phyloP scores from a whole-genome alignment of 2,888 invertebrate species.

The Pyrrhia umbra region DNA sequence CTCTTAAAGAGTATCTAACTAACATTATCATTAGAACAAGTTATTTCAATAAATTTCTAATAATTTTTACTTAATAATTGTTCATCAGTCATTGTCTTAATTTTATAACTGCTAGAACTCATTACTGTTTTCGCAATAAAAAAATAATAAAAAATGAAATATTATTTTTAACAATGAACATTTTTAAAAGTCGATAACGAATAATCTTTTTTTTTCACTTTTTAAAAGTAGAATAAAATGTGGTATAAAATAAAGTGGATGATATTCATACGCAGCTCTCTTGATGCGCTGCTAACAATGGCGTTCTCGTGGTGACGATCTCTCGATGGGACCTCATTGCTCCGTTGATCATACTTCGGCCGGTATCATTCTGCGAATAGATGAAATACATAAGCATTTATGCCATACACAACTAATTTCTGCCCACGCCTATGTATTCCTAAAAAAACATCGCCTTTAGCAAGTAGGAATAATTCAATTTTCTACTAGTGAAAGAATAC shows the following conservation, averaged over 20 bases:
- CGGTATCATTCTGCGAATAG: slow-evolving; percentile 80
- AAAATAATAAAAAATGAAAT: slow-evolving; percentile 41
- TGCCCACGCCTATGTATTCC: too few species aligned
- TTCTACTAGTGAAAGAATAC: too few species aligned
- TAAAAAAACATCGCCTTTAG: too few species aligned
- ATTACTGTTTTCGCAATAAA: slow-evolving; percentile 39
- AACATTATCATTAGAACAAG: slow-evolving; percentile 58
- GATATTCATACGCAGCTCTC: slow-evolving; percentile 92
- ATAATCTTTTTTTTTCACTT: slow-evolving; percentile 21
- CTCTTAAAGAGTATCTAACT: slow-evolving; percentile 70
- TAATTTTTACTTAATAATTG: slow-evolving; percentile 67
- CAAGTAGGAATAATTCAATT: too few species aligned
- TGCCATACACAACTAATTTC: not conserved
- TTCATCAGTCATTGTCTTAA: slow-evolving; percentile 76
- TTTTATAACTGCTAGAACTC: slow-evolving; percentile 63
- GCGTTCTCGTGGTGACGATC: slow-evolving; percentile 93
- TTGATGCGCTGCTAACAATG: slow-evolving; percentile 91
- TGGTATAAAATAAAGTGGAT: slow-evolving; percentile 20
- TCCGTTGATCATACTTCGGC: slow-evolving; percentile 75
- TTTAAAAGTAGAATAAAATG: slow-evolving; percentile 18
- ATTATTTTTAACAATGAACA: slow-evolving; percentile 32
- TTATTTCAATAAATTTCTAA: slow-evolving; percentile 60
- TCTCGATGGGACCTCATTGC: slow-evolving; percentile 84
- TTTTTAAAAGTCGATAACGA: slow-evolving; percentile 16
- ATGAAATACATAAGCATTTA: not conserved